These are phyloP conservation scores for Artibeus jamaicensis DNA, from an alignment of 2,797 vertebrate species.

Conservation along the genomic window DNA sequence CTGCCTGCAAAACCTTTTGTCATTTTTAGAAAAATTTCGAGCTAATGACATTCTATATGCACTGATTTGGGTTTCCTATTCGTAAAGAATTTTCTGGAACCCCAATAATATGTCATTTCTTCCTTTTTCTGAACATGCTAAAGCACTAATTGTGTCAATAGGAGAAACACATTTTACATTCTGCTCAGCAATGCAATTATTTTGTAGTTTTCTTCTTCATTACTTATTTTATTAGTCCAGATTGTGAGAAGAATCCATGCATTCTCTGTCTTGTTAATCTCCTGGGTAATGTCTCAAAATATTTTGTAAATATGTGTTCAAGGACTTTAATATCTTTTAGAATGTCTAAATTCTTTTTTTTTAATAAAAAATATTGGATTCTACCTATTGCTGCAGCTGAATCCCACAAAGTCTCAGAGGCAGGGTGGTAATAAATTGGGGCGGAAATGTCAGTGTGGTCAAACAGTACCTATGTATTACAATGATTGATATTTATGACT, in stretches of 20 bases:
- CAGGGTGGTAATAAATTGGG: background rate
- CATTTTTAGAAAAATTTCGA: background rate
- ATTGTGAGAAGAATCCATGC: background rate
- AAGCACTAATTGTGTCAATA: background rate
- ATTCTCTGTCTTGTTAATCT: background rate
- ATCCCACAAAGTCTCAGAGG: background rate
- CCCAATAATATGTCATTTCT: background rate
- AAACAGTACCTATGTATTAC: background rate
- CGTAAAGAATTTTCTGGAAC: background rate
- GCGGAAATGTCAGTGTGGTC: background rate
- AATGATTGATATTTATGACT: background rate
- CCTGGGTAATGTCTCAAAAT: background rate
- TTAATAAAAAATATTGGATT: background rate
- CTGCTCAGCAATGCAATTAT: background rate
- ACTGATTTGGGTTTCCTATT: background rate
- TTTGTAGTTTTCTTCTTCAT: constrained; percentile 2
- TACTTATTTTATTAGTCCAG: background rate
- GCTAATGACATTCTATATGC: background rate
- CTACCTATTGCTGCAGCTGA: background rate
- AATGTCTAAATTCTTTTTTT: background rate
- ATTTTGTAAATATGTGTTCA: background rate
- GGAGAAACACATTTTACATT: background rate
- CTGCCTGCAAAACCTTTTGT: background rate
- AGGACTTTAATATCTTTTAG: background rate
- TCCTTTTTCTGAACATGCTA: background rate